These are phyloP conservation scores for Thunnus maccoyii DNA, from an alignment of 2,113 vertebrate genomes.

Conservation along the genomic window DNA sequence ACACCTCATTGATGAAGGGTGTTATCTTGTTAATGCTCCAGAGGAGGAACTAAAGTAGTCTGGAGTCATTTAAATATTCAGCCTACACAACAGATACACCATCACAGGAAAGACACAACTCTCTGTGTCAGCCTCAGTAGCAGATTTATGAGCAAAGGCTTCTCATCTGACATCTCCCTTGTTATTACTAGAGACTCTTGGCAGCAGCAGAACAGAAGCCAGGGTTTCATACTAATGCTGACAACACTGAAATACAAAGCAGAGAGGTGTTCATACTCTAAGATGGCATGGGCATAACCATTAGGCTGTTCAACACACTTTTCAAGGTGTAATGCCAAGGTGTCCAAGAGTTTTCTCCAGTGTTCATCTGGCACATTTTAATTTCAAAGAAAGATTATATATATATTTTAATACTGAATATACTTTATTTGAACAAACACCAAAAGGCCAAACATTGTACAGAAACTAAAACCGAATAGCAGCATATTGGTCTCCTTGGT, in stretches of 20 bases:
- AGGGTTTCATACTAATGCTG: neutral
- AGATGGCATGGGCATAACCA: neutral
- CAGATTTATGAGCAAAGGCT: neutral
- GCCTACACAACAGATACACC: neutral
- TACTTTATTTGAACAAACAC: too few relatives aligned
- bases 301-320: neutral
- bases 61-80: neutral
- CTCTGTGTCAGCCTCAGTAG: neutral
- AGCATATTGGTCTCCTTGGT: neutral
- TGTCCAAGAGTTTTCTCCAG: too few relatives aligned
- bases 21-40: neutral
- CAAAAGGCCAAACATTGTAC: too few relatives aligned
- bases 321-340: too few relatives aligned
- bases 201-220: neutral
- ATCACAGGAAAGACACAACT: neutral
- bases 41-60: neutral
- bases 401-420: too few relatives aligned
- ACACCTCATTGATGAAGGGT: neutral
- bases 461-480: neutral
- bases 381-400: too few relatives aligned
- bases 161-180: neutral
- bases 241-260: slow-evolving; percentile 1
- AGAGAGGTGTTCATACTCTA: neutral
- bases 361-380: too few relatives aligned
- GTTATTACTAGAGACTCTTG: neutral